Conservation (phyloP, 2,888 invertebrate genomes). For the Drosophila infuscata region DNA sequence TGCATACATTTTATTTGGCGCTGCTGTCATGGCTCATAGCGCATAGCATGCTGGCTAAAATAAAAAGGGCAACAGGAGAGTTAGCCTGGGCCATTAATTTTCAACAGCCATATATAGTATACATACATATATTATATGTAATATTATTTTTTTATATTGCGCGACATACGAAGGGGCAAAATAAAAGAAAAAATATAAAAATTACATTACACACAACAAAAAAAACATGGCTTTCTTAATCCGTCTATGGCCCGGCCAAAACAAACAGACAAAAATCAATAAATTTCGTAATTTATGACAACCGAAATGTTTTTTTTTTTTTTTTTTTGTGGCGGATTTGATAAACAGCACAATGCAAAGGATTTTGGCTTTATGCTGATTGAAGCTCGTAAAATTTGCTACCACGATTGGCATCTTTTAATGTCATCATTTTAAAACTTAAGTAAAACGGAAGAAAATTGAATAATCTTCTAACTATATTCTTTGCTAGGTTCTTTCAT, state of each 20-base stretch:
- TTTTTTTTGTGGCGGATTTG: background rate
- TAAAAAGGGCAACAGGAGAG: slow-evolving; percentile 11
- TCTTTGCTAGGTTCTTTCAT: background rate
- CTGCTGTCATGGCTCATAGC: slow-evolving; percentile 28
- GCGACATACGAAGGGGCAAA: background rate
- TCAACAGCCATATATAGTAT: slow-evolving; percentile 36
- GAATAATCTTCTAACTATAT: background rate
- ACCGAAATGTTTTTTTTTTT: slow-evolving; percentile 30
- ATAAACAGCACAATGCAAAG: slow-evolving; percentile 11
- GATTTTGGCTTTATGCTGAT: background rate
- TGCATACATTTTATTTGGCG: background rate
- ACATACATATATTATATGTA: slow-evolving; percentile 1
- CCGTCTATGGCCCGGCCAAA: slow-evolving; percentile 59
- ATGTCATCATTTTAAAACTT: background rate
- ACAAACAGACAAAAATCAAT: slow-evolving; percentile 75
- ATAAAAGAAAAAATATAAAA: background rate
- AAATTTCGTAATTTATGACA: slow-evolving; percentile 62
- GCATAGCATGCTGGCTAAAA: slow-evolving; percentile 8
- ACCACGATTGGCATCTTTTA: background rate
- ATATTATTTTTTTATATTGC: slow-evolving; percentile 41
- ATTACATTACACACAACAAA: background rate
- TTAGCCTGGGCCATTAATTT: slow-evolving; percentile 57
- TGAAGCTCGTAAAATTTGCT: background rate
- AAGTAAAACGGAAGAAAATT: background rate
- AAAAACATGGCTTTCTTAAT: slow-evolving; percentile 13